Evolutionary conservation across 1,140 invertebrate species (phyloP).

Genomic region (Asobara japonica): DNA sequence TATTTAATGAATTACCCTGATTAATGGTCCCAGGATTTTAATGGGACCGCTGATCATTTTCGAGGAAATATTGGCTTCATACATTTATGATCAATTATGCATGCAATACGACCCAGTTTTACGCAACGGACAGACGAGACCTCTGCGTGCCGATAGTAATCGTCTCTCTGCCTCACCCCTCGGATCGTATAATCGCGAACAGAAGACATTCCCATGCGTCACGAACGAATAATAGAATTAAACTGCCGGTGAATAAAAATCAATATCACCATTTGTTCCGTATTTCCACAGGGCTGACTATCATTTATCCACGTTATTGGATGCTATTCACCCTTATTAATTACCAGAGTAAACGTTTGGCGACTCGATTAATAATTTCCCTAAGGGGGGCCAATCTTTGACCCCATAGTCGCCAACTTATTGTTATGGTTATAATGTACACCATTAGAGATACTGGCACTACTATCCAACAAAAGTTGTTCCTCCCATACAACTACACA

Average conservation of each 20-base stretch:
- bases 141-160: slow-evolving; percentile 14
- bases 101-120: slow-evolving; percentile 10
- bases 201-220: background rate
- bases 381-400: background rate
- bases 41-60: background rate
- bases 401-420: slow-evolving; percentile 7
- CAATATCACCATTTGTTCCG: background rate
- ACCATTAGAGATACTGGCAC: no score
- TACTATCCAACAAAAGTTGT: no score
- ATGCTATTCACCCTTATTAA: background rate
- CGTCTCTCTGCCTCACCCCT: background rate
- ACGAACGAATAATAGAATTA: background rate
- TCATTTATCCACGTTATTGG: no score
- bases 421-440: slow-evolving; percentile 24
- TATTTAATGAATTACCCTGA: background rate
- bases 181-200: background rate
- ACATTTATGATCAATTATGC: background rate
- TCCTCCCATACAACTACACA: no score
- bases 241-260: background rate
- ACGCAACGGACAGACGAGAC: background rate
- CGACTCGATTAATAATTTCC: background rate
- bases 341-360: background rate
- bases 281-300: background rate
- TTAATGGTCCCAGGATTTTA: background rate
- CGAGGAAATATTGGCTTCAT: background rate